Evolutionary conservation across 1,140 invertebrate genomes (phyloP).

Genomic region (Hycleus cichorii): DNA sequence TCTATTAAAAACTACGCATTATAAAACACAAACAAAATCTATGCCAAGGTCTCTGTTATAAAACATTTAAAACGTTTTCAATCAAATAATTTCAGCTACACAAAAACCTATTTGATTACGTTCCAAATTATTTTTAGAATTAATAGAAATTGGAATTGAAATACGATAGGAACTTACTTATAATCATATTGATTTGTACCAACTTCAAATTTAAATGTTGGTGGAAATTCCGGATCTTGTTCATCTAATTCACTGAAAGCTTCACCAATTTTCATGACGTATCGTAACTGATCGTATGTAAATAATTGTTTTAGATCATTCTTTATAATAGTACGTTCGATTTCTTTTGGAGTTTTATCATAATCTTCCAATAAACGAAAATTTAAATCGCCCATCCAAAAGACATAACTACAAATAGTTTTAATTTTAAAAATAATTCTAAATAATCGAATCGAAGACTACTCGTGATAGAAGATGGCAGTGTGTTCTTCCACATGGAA

Average conservation of each 20-base stretch:
- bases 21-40: too few species aligned
- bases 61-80: too few species aligned
- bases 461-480: slow-evolving; percentile 88
- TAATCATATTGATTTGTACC: slow-evolving; percentile 67
- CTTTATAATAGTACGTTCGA: slow-evolving; percentile 56
- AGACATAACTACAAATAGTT: slow-evolving; percentile 67
- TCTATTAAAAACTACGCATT: too few species aligned
- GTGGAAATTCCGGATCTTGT: slow-evolving; percentile 67
- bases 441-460: slow-evolving; percentile 36
- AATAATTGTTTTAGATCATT: slow-evolving; percentile 58
- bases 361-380: slow-evolving; percentile 69
- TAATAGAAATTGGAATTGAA: too few species aligned
- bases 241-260: slow-evolving; percentile 79
- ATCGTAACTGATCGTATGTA: slow-evolving; percentile 63
- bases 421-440: slow-evolving; percentile 16
- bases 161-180: slow-evolving; percentile 51
- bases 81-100: too few species aligned
- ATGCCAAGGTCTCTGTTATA: too few species aligned
- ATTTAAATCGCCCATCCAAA: slow-evolving; percentile 93
- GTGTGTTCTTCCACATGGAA: slow-evolving; percentile 66
- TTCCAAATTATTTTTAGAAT: too few species aligned
- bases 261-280: slow-evolving; percentile 59
- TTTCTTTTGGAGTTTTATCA: slow-evolving; percentile 53
- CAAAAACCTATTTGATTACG: too few species aligned
- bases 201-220: slow-evolving; percentile 80